phyloP scores from a whole-genome alignment of 2,113 vertebrate genomes.

The Mormyrus lacerda region DNA sequence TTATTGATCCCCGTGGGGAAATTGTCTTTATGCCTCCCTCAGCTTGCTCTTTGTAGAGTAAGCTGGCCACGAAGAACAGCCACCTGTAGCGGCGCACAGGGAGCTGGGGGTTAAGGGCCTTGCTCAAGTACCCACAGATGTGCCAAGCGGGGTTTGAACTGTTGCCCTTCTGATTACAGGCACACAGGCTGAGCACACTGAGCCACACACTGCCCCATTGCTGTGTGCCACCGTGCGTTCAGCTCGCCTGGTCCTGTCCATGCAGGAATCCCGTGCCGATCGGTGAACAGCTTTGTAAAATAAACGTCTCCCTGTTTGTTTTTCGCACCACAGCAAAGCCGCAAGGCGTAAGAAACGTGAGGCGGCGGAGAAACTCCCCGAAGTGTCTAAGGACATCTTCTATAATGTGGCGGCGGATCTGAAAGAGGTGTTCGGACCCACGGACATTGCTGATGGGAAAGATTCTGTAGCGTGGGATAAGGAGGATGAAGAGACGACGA shows the following conservation, averaged over 20 bases:
- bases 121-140: too few relatives aligned
- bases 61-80: too few relatives aligned
- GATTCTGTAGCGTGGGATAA: conserved; percentile 29
- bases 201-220: too few relatives aligned
- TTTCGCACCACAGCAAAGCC: conserved; percentile 58
- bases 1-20: too few relatives aligned
- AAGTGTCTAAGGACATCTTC: conserved; percentile 78
- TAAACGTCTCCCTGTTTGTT: accelerated
- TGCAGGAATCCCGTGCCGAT: neutral
- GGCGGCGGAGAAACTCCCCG: conserved; percentile 70
- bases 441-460: conserved; percentile 21
- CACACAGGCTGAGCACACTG: too few relatives aligned
- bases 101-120: too few relatives aligned
- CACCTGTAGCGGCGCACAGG: too few relatives aligned
- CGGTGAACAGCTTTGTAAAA: conserved; percentile 1
- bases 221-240: neutral
- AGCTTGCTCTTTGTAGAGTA: too few relatives aligned
- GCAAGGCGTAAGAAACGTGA: conserved; percentile 69
- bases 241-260: neutral
- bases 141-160: too few relatives aligned
- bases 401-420: conserved; percentile 69
- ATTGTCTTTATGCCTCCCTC: too few relatives aligned
- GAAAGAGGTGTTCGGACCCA: conserved; percentile 67
- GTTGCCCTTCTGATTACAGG: too few relatives aligned
- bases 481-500: conserved; percentile 21